Conservation (phyloP, 1,140 invertebrate species). For the Drosophila santomea region DNA sequence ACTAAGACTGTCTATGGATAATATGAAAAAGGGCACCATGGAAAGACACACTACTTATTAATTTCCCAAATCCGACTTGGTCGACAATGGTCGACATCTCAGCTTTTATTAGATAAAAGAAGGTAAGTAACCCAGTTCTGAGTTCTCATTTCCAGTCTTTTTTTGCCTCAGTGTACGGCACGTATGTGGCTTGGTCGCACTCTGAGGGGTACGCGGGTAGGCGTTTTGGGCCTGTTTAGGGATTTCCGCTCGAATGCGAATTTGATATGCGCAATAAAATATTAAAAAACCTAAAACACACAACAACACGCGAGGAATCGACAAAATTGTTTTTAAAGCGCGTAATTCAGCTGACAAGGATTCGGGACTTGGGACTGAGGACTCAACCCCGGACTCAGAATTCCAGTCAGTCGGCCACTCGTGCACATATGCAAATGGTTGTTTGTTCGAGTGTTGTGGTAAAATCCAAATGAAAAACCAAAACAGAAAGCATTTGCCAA, state of each 20-base stretch:
- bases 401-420: constrained; percentile 36
- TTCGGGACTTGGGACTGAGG: background rate
- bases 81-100: no score
- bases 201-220: constrained; percentile 2
- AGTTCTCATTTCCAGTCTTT: background rate
- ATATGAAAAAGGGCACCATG: no score
- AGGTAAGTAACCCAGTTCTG: background rate
- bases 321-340: constrained; percentile 82
- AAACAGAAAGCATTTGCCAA: constrained; percentile 50
- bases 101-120: background rate
- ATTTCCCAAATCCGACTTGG: no score
- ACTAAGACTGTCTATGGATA: no score
- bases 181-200: constrained; percentile 6
- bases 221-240: constrained; percentile 74
- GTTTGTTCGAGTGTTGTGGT: constrained; percentile 21
- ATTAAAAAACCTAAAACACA: constrained; percentile 64
- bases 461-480: constrained; percentile 53
- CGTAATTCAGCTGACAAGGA: constrained; percentile 74
- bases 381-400: constrained; percentile 5
- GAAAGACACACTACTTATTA: no score
- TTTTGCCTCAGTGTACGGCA: constrained; percentile 11
- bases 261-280: constrained; percentile 83
- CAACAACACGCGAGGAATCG: constrained; percentile 50
- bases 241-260: constrained; percentile 81
- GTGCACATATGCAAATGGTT: constrained; percentile 36